Evolutionary conservation across 2,797 vertebrate species (phyloP), one percentile per base, ranked within the genome.

Genomic region (Sebastes dallii): DNA sequence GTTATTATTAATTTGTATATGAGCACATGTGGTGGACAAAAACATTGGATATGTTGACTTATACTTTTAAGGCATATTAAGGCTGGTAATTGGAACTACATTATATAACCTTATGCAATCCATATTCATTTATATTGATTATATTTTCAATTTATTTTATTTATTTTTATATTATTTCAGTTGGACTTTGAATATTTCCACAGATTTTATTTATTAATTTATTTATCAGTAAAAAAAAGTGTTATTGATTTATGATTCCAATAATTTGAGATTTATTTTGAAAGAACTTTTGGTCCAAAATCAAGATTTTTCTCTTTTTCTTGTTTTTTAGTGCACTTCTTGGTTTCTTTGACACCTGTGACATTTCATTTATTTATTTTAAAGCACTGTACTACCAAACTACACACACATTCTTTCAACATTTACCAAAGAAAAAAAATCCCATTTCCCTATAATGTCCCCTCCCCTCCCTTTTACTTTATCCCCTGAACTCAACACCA

Each of bases 401-500:
- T 36, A 71, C 80, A 69, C 72, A 80, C 55, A 84, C 69, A 72
- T 77, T 71, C 64, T 30, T 29, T 65, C 32, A 71, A 24, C 56
- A 66, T 87, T 75, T 77, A 20, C 22, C 68, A 72, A 22, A 27
- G 4, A 27, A 58, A 30, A 46, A 81, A 80, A 81, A 80, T 76
- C 55, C 69, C 2, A 4, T 72, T 42, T 20, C 75, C 39, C 71
- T 64, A 36, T 64, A 36, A 54, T 65, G 83, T 75, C 42, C 54
- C 36, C 16, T 20, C 46, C 46, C 46, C 30, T 52, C 36, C 71
- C 25, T 59, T 46, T 18, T 29, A 29, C 75, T 72, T 78, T 60
- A 50, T 84, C 52, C 82, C 46, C 66, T 76, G 75, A 90, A 89
- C 71, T 66, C 88, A 87, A 87, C 86, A 88, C 84, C 91, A 94